phyloP scores from a whole-genome alignment of 2,113 vertebrate genomes.

The Corythornis cristatus region DNA sequence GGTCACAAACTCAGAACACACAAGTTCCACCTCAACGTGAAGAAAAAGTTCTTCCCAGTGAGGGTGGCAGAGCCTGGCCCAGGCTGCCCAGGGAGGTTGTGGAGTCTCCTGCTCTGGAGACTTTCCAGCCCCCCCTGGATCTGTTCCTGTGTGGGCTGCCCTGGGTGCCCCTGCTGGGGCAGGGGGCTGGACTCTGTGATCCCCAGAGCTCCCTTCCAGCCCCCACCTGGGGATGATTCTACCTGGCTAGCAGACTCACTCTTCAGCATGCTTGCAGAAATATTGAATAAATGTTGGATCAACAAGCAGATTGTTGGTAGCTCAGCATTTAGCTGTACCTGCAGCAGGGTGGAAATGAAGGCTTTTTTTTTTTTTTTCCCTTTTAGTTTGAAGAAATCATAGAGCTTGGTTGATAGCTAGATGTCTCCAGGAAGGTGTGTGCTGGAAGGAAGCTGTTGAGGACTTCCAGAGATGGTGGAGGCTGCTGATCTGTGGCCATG shows the following conservation, averaged over 20 bases:
- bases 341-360: not conserved
- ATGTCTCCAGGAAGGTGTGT: not conserved
- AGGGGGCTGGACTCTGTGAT: no score
- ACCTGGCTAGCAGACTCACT: not conserved
- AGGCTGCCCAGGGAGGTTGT: no score
- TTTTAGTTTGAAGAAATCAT: not conserved
- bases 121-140: no score
- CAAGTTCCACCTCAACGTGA: no score
- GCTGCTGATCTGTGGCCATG: not conserved
- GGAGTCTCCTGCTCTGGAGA: no score
- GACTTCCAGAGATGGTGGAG: not conserved
- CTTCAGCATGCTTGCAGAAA: not conserved
- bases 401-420: not conserved
- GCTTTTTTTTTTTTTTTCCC: not conserved
- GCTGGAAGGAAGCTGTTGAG: not conserved
- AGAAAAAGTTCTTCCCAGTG: no score
- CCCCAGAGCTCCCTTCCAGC: no score
- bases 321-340: not conserved
- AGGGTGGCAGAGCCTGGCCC: no score
- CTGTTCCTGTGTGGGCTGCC: no score
- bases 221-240: no score
- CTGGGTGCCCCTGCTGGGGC: no score
- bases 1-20: no score
- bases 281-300: not conserved
- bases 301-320: not conserved